Base-by-base conservation (phyloP, 1,140 invertebrate species). In the Elymnias hypermnestra region DNA sequence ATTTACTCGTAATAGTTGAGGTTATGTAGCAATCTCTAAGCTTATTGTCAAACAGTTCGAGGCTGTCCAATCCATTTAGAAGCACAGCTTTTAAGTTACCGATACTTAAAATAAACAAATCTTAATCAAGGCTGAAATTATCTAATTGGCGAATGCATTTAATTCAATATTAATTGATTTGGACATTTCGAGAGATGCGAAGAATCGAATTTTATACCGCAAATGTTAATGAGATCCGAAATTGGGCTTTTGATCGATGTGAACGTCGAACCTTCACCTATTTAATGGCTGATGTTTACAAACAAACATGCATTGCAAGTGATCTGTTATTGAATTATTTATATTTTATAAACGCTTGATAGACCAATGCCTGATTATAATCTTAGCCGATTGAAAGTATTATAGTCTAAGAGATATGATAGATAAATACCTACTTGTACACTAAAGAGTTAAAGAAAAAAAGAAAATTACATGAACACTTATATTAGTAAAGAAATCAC, bases 141-240 rank as follows among this genome's bases (percentile, higher is more conserved):
- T 56, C 35, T 47, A 48, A 45, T 50, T 53, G 42, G 41, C 51
- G 41, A 48, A 39, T 50, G 48, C 40, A 44, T 28, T 21, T 58
- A 46, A 63, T 63, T 42, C 49, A 53, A 41, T 54, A 53, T 60
- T 56, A 61, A 67, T 58, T 57, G 47, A 45, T 41, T 41, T 53
- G 55, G 43, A 58, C 60, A 50, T 38, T 50, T 61, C 29, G 49
- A 50, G 52, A 51, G 43, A 40, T 46, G 17, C 29, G 43, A 23
- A 36, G 44, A 41, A 21, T 12, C 28, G 31, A 42, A 47, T 17
- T 39, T 33, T 31, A 29, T 40, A 39, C 40, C 35, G 47, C 48
- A 28, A 48, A 42, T 48, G 31, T 56, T 53, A 59, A 63, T 59
- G 56, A 63, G 49, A 17, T 42, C 43, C 38, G 33, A 35, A 49